Evolutionary conservation across 1,140 invertebrate species (phyloP).

Genomic region (Drosophila pachea): DNA sequence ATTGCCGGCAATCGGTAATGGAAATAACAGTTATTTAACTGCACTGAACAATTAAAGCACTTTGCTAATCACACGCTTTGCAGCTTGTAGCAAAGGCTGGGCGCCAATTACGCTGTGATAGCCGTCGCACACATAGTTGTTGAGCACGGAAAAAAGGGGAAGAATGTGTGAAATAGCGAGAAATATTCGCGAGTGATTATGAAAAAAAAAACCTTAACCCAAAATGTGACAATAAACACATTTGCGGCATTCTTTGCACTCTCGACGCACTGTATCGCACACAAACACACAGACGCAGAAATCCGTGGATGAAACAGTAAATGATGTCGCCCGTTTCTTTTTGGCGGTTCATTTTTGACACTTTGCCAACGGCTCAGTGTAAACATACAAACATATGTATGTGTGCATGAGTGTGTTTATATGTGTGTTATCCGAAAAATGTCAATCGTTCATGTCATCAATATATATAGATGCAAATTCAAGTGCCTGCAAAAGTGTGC

Average conservation of each 20-base stretch:
- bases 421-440: conserved; percentile 1
- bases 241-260: conserved; percentile 34
- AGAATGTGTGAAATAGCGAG: conserved; percentile 29
- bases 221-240: conserved; percentile 34
- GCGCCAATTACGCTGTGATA: conserved; percentile 4
- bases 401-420: too few species aligned
- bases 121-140: conserved; percentile 18
- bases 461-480: conserved; percentile 8
- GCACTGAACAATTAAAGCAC: conserved; percentile 31
- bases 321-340: conserved; percentile 28
- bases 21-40: conserved; percentile 21
- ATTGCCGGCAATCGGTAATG: conserved; percentile 19
- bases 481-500: neutral
- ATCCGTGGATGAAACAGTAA: conserved; percentile 42
- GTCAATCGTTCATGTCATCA: conserved; percentile 10
- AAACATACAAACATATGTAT: conserved; percentile 16
- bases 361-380: conserved; percentile 68
- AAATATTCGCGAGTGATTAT: conserved; percentile 4
- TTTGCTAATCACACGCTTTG: conserved; percentile 19
- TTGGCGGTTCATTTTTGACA: conserved; percentile 45
- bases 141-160: too few species aligned
- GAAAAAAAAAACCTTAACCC: conserved; percentile 57
- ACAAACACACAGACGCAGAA: conserved; percentile 13
- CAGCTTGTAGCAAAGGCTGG: neutral
- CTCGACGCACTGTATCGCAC: conserved; percentile 14